Evolutionary conservation across 1,140 invertebrate species (phyloP).

Genomic region (Conus betulinus): DNA sequence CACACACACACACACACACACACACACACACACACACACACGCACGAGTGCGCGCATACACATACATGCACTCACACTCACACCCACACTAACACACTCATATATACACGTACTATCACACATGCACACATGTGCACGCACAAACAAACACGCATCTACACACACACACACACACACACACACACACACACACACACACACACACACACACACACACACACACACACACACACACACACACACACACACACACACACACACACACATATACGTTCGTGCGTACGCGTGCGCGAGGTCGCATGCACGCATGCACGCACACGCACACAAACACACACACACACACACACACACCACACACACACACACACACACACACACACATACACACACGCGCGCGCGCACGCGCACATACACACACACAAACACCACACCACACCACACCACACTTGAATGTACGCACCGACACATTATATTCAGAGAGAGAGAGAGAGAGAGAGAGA

Average conservation of each 20-base stretch:
- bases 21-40: neutral
- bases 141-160: neutral
- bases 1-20: neutral
- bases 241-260: neutral
- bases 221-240: neutral
- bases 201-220: neutral
- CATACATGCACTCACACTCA: neutral
- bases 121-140: neutral
- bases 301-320: neutral
- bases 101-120: neutral
- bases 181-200: neutral
- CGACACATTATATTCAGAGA: too few relatives aligned
- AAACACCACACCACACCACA: neutral
- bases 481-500: too few relatives aligned
- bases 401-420: neutral
- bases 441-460: too few relatives aligned
- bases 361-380: slow-evolving; percentile 4
- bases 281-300: neutral
- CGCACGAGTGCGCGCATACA: neutral
- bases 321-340: neutral
- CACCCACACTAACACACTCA: neutral
- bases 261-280: neutral
- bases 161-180: neutral
- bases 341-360: neutral
- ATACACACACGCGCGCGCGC: neutral